Conservation (phyloP, 2,888 invertebrate genomes). For the Cyclophora albipunctata region DNA sequence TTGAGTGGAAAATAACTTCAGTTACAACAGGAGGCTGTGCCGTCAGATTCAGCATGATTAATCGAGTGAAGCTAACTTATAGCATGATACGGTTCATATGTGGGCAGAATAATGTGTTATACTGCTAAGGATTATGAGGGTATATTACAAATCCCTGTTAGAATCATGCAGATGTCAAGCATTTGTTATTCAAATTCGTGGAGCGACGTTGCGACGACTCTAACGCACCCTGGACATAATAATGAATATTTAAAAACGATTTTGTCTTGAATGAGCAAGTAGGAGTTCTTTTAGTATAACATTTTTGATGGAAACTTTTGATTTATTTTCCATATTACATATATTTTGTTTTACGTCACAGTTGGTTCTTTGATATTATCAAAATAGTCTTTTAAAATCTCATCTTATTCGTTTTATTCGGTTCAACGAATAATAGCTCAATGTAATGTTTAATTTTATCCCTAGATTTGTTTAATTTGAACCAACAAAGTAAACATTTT, state of each 20-base stretch:
- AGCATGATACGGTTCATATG: conserved; percentile 31
- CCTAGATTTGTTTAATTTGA: too few relatives aligned
- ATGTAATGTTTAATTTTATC: too few relatives aligned
- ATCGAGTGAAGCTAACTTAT: conserved; percentile 29
- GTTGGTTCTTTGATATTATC: too few relatives aligned
- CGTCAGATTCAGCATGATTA: conserved; percentile 19
- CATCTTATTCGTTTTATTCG: too few relatives aligned
- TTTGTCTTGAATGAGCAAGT: conserved; percentile 51
- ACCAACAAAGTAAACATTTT: too few relatives aligned
- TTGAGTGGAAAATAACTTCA: conserved; percentile 11
- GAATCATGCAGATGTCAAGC: conserved; percentile 64
- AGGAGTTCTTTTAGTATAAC: neutral
- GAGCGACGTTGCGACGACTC: conserved; percentile 53
- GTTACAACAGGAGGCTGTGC: conserved; percentile 12
- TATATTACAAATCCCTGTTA: conserved; percentile 43
- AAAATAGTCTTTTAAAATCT: too few relatives aligned
- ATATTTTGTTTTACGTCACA: too few relatives aligned
- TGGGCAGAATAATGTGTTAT: conserved; percentile 37
- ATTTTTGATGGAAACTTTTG: too few relatives aligned
- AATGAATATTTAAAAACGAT: conserved; percentile 72
- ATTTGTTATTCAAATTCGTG: conserved; percentile 73
- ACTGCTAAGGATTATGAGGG: conserved; percentile 40
- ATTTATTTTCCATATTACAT: too few relatives aligned
- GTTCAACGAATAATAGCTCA: too few relatives aligned
- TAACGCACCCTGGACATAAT: conserved; percentile 63